Percentiles rank a stretch among this genome's conserved stretches.
Conservation (phyloP, 2,888 invertebrate species). For the Epistrophe grossulariae region DNA sequence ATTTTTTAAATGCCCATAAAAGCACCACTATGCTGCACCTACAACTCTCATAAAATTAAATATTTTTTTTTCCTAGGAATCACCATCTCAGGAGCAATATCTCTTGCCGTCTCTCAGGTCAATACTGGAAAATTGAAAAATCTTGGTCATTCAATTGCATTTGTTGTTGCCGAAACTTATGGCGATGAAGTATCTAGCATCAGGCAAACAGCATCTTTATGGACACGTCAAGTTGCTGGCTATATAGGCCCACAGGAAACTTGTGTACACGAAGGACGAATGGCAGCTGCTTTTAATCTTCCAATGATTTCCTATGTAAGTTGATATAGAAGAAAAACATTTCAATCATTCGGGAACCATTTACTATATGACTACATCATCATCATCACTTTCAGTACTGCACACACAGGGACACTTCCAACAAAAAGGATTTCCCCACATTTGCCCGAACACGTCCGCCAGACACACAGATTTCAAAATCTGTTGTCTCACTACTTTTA, state of each 20-base stretch:
- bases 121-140: constrained; percentile 86
- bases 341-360: constrained; percentile 16
- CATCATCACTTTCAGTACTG: constrained; percentile 89
- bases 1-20: neutral
- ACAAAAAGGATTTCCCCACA: constrained; percentile 94
- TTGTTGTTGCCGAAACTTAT: constrained; percentile 94
- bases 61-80: constrained; percentile 82
- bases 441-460: constrained; percentile 96
- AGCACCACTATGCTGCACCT: neutral
- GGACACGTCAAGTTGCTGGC: constrained; percentile 93
- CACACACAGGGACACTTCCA: constrained; percentile 94
- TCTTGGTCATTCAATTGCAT: constrained; percentile 90
- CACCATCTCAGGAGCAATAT: constrained; percentile 92
- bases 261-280: constrained; percentile 95
- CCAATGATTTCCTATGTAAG: constrained; percentile 98
- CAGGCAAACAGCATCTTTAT: constrained; percentile 91
- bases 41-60: neutral
- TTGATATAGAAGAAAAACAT: constrained; percentile 78
- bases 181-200: constrained; percentile 95
- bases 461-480: constrained; percentile 96
- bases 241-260: constrained; percentile 94
- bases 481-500: constrained; percentile 93
- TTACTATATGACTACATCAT: neutral
- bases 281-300: constrained; percentile 96
- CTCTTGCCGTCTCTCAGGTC: constrained; percentile 93